Conservation (phyloP, 2,888 invertebrate genomes). For the Cephus rjabovi region DNA sequence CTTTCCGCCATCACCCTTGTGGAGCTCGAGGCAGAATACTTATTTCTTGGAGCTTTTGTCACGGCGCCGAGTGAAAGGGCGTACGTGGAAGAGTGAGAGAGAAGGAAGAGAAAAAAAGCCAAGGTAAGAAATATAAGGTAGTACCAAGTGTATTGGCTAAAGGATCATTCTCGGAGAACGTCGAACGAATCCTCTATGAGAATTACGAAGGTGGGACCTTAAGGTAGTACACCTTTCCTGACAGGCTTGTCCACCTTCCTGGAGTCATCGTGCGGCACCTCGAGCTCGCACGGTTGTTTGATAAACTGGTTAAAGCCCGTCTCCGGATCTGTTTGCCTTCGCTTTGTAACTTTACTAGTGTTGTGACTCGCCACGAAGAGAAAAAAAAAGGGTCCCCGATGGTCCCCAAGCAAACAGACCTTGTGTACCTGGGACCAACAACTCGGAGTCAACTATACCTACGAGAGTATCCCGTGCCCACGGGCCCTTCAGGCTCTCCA, state of each 20-base stretch:
- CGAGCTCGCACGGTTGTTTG: constrained; percentile 44
- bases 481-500: neutral
- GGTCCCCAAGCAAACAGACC: constrained; percentile 54
- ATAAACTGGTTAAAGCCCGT: constrained; percentile 56
- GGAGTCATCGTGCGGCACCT: neutral
- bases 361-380: constrained; percentile 52
- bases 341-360: constrained; percentile 61
- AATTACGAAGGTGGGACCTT: neutral
- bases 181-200: neutral
- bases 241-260: neutral
- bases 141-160: neutral
- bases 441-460: constrained; percentile 10
- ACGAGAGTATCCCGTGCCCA: neutral
- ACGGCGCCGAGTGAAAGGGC: constrained; percentile 3
- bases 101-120: neutral
- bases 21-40: neutral
- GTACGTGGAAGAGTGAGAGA: constrained; percentile 5
- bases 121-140: constrained; percentile 17
- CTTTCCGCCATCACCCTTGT: neutral
- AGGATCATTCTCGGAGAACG: neutral
- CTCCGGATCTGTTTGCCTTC: constrained; percentile 57
- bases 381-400: constrained; percentile 45
- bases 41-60: neutral
- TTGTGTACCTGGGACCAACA: constrained; percentile 54
- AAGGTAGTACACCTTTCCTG: neutral